A percentile compares a stretch with the other conserved stretches of the same genome.
These are phyloP conservation scores for Huso huso DNA, from an alignment of 2,797 vertebrate genomes.

Conservation along the genomic window DNA sequence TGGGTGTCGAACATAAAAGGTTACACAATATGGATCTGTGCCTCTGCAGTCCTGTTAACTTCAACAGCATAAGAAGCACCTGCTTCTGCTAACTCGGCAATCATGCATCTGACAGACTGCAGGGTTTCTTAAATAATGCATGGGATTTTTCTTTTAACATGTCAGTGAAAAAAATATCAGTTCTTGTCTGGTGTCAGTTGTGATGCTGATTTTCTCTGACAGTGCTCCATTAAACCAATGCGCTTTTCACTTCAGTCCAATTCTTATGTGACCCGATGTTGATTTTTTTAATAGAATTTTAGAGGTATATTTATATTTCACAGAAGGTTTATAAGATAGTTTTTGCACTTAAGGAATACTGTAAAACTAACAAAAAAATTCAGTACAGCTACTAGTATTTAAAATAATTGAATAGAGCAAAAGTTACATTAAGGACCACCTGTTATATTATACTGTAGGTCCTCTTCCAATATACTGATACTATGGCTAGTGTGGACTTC, in stretches of 20 bases:
- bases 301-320: constrained; percentile 32
- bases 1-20: constrained; percentile 59
- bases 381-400: neutral
- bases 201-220: constrained; percentile 73
- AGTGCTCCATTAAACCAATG: constrained; percentile 78
- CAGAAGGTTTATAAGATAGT: neutral
- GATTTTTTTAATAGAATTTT: constrained; percentile 49
- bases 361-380: neutral
- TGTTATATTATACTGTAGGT: neutral
- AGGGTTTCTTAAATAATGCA: constrained; percentile 74
- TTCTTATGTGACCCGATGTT: constrained; percentile 62
- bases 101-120: constrained; percentile 68
- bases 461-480: neutral
- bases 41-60: constrained; percentile 55
- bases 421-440: neutral
- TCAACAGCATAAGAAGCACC: constrained; percentile 42
- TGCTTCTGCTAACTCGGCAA: constrained; percentile 73
- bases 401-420: neutral
- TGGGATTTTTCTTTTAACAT: constrained; percentile 74
- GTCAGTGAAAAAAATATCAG: constrained; percentile 71
- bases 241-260: constrained; percentile 54
- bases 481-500: neutral
- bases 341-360: neutral
- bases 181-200: constrained; percentile 62
- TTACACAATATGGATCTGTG: constrained; percentile 52